These are phyloP conservation scores for Drosophila baimaii DNA, from an alignment of 1,140 invertebrate genomes.

Conservation along the genomic window DNA sequence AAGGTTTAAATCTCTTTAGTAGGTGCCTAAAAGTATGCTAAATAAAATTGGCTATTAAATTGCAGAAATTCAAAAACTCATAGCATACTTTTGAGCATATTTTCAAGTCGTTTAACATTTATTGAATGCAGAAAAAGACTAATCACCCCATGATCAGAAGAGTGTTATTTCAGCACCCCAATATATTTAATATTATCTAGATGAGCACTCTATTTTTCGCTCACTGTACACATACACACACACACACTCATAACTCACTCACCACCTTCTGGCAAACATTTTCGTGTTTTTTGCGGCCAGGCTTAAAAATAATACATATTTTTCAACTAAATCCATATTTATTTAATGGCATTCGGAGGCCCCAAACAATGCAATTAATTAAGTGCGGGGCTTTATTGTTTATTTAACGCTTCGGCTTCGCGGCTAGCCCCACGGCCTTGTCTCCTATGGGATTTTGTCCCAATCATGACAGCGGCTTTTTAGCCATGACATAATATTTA, in stretches of 20 bases:
- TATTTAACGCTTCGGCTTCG: slow-evolving; percentile 44
- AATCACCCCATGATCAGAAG: too few species aligned
- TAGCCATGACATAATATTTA: slow-evolving; percentile 18
- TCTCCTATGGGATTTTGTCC: slow-evolving; percentile 30
- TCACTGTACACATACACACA: slow-evolving; percentile 5
- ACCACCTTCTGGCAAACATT: slow-evolving; percentile 17
- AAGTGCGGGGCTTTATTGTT: slow-evolving; percentile 52
- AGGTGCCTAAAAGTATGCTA: not conserved
- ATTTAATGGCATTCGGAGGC: slow-evolving; percentile 38
- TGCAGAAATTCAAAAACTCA: not conserved
- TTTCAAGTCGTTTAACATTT: not conserved
- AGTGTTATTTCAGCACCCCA: not conserved
- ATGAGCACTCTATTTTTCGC: not conserved
- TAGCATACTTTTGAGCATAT: not conserved
- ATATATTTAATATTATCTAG: too few species aligned
- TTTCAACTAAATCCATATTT: slow-evolving; percentile 62
- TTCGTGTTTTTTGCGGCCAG: slow-evolving; percentile 8
- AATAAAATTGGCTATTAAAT: not conserved
- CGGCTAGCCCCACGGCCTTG: slow-evolving; percentile 39
- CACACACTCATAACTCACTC: slow-evolving; percentile 20
- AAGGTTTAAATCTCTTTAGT: not conserved
- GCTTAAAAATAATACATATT: slow-evolving; percentile 47
- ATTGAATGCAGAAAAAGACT: not conserved
- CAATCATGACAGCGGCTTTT: slow-evolving; percentile 31
- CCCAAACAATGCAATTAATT: slow-evolving; percentile 49